phyloP scores from a whole-genome alignment of 2,888 invertebrate species.

The Chrysolina haemoptera region DNA sequence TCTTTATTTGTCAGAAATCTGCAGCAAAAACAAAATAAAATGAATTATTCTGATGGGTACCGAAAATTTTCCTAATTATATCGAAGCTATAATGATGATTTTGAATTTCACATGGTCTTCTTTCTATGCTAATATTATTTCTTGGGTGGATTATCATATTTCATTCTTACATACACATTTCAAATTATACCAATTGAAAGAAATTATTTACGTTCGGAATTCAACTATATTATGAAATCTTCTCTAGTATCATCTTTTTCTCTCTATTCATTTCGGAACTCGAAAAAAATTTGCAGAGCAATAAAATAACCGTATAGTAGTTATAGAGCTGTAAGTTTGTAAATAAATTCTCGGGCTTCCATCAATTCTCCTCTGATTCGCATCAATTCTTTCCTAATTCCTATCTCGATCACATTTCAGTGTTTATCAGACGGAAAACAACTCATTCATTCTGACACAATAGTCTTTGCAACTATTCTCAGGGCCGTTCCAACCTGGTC shows the following conservation, averaged over 20 bases:
- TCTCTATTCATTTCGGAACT: not conserved
- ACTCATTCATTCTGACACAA: conserved; percentile 2
- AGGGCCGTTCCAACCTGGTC: no score
- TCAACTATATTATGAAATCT: not conserved
- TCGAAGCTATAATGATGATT: no score
- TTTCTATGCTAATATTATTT: no score
- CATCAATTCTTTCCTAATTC: conserved; percentile 2
- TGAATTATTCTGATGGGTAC: no score
- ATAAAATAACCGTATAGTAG: not conserved
- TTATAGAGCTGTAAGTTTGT: not conserved
- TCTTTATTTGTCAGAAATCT: no score
- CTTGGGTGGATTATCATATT: no score
- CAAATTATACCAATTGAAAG: no score
- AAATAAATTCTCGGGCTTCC: not conserved
- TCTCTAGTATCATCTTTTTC: no score
- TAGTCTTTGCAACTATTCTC: conserved; percentile 2
- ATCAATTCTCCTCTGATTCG: not conserved
- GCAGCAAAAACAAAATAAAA: no score
- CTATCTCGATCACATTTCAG: not conserved
- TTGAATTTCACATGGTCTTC: no score
- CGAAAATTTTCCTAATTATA: no score
- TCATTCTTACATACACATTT: no score
- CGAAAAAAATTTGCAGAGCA: not conserved
- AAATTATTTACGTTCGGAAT: not conserved
- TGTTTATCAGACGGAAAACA: conserved; percentile 1